phyloP scores from a whole-genome alignment of 2,888 invertebrate species.

The Sycophila texana region DNA sequence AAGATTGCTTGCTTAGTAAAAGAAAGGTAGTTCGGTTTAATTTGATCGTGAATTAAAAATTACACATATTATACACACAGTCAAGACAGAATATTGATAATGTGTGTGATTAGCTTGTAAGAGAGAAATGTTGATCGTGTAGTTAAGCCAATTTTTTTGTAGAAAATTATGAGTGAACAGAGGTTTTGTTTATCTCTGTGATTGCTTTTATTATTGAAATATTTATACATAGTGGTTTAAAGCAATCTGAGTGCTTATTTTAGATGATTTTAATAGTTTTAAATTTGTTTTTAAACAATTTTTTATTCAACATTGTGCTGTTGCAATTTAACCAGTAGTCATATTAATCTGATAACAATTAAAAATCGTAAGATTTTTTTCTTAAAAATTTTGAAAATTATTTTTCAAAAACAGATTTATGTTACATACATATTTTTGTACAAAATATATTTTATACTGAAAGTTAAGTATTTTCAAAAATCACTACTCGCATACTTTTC shows the following conservation, averaged over 20 bases:
- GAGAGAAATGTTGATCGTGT: slow-evolving; percentile 15
- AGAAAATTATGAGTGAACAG: slow-evolving; percentile 13
- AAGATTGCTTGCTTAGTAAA: slow-evolving; percentile 28
- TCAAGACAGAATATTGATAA: slow-evolving; percentile 31
- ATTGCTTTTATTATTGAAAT: slow-evolving; percentile 16
- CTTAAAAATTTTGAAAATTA: slow-evolving; percentile 23
- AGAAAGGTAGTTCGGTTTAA: slow-evolving; percentile 20
- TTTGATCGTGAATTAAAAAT: slow-evolving; percentile 14
- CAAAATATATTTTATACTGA: slow-evolving; percentile 35
- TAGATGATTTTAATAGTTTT: slow-evolving; percentile 3
- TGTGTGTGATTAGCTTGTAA: slow-evolving; percentile 16
- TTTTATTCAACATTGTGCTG: slow-evolving; percentile 31
- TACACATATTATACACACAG: slow-evolving; percentile 1
- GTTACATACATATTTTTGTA: slow-evolving; percentile 39
- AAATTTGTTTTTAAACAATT: slow-evolving; percentile 30
- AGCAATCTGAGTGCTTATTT: slow-evolving; percentile 2
- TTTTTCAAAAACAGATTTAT: slow-evolving; percentile 23
- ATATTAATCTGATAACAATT: slow-evolving; percentile 11
- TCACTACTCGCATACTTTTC: not conserved
- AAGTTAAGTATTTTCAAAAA: slow-evolving; percentile 15
- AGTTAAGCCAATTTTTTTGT: slow-evolving; percentile 14
- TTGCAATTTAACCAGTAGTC: not conserved
- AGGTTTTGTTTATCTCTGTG: slow-evolving; percentile 13
- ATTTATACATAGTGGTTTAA: slow-evolving; percentile 33
- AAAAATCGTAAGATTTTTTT: slow-evolving; percentile 28